Percentiles rank a stretch among this genome's conserved stretches.
These are phyloP conservation scores for Drosophila pachea DNA, from an alignment of 1,140 invertebrate species.

Conservation along the genomic window DNA sequence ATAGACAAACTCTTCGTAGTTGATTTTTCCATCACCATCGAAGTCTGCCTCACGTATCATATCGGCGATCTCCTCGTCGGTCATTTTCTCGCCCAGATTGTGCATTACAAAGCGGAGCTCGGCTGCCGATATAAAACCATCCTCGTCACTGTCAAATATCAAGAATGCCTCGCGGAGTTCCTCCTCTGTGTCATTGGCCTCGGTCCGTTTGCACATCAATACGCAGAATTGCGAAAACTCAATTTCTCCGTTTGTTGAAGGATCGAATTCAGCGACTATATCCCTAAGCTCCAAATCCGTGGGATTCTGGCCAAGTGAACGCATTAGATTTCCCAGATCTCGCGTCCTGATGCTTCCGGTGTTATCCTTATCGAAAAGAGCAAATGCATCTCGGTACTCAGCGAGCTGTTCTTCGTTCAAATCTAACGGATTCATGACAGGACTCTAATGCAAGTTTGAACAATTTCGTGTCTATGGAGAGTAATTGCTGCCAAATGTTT, in stretches of 20 bases:
- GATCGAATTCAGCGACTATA: slow-evolving; percentile 47
- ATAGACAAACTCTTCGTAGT: slow-evolving; percentile 84
- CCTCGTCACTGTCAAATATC: slow-evolving; percentile 59
- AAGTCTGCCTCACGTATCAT: slow-evolving; percentile 91
- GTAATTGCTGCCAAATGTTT: not conserved
- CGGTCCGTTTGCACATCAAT: slow-evolving; percentile 47
- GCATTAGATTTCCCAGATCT: slow-evolving; percentile 96
- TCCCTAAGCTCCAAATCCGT: slow-evolving; percentile 54
- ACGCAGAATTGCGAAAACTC: slow-evolving; percentile 53
- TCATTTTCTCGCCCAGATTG: slow-evolving; percentile 58
- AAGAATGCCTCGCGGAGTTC: slow-evolving; percentile 63
- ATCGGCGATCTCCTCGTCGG: slow-evolving; percentile 64
- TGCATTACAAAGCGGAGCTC: slow-evolving; percentile 54
- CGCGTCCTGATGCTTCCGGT: slow-evolving; percentile 93
- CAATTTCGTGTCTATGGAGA: not conserved
- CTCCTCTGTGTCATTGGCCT: slow-evolving; percentile 52
- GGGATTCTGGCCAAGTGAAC: slow-evolving; percentile 52
- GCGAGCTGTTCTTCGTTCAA: slow-evolving; percentile 53
- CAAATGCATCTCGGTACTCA: slow-evolving; percentile 79
- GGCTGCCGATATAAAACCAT: slow-evolving; percentile 57
- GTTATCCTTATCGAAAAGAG: slow-evolving; percentile 95
- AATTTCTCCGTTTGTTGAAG: slow-evolving; percentile 31
- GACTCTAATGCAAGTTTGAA: not conserved
- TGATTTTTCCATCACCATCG: slow-evolving; percentile 93
- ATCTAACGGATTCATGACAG: slow-evolving; percentile 10